phyloP scores from a whole-genome alignment of 2,113 vertebrate genomes.

The Chaetodon trifascialis region DNA sequence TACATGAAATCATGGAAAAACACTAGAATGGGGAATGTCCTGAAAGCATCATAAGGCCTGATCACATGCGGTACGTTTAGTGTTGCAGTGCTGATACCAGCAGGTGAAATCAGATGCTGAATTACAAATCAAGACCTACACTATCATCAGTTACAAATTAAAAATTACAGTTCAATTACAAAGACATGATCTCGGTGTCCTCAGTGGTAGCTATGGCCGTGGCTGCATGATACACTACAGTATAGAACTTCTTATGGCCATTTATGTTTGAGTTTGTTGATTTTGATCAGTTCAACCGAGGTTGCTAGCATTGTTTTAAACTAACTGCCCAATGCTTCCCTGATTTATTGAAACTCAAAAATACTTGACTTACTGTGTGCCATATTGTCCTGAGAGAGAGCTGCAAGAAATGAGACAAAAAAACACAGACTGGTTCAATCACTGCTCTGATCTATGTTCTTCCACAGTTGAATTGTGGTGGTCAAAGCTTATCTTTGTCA shows the following conservation, averaged over 20 bases:
- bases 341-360: neutral
- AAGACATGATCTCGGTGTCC: neutral
- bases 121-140: neutral
- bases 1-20: neutral
- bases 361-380: neutral
- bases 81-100: neutral
- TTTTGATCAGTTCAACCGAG: neutral
- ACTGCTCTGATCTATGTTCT: neutral
- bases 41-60: no score
- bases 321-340: neutral
- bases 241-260: neutral
- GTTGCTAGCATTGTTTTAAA: neutral
- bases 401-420: neutral
- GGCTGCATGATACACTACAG: neutral
- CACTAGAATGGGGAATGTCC: neutral
- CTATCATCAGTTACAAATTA: no score
- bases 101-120: neutral
- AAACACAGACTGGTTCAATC: neutral
- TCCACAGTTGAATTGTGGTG: neutral
- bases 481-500: slow-evolving; percentile 8
- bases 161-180: no score
- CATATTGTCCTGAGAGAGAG: neutral
- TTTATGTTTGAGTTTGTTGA: neutral
- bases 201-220: neutral
- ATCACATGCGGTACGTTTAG: neutral